Conservation (phyloP, 2,113 vertebrate genomes). For the Oxyruncus cristatus region DNA sequence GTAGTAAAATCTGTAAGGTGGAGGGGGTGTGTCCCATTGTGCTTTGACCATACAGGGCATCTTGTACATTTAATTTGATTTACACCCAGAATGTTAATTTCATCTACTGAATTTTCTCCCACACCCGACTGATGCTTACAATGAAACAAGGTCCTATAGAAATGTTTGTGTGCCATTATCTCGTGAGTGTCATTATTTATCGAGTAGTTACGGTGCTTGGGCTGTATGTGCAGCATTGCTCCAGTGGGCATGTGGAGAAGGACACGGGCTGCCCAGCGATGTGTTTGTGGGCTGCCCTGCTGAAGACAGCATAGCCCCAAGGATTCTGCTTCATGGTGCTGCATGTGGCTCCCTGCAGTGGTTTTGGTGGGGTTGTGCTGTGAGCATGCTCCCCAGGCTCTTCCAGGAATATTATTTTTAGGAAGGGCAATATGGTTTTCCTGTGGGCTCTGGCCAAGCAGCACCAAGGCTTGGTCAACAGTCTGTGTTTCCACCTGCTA, state of each 20-base stretch:
- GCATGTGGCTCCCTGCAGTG: accelerated
- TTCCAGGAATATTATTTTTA: not conserved
- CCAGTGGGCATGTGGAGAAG: not conserved
- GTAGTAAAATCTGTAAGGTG: slow-evolving; percentile 1
- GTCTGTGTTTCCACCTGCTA: not conserved
- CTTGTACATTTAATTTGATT: slow-evolving; percentile 43
- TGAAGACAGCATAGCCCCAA: accelerated
- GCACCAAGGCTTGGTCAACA: not conserved
- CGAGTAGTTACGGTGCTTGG: not conserved
- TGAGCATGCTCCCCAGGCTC: not conserved
- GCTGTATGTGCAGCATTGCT: not conserved
- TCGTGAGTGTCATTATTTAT: not conserved
- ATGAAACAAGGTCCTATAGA: not conserved
- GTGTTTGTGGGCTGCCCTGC: not conserved
- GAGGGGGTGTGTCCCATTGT: not conserved
- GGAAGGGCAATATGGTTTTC: not conserved
- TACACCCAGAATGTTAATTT: slow-evolving; percentile 26
- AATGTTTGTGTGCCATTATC: not conserved
- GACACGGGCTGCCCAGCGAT: accelerated
- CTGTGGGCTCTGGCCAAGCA: not conserved
- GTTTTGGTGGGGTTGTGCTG: not conserved
- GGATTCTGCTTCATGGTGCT: not conserved
- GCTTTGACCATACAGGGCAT: not conserved
- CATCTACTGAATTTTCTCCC: not conserved
- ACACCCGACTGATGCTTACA: not conserved